Base-by-base conservation (phyloP, 2,888 invertebrate genomes). In the Seladonia tumulorum region DNA sequence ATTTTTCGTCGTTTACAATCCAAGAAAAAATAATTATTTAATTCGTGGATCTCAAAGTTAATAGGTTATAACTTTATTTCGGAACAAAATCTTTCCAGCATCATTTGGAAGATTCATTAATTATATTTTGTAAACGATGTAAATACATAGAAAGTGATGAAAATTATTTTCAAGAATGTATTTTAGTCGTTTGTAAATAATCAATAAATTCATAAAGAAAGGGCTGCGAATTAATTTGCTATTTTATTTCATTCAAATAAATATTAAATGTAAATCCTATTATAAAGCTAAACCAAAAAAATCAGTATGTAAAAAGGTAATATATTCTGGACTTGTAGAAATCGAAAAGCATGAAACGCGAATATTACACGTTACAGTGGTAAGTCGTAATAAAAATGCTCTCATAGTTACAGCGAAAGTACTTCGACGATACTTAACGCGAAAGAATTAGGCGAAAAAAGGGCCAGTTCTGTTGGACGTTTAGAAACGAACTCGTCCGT, bases 401-500 rank as follows among this genome's bases (percentile, higher is more conserved):
- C 22, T 18, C 22, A 25, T 4, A 12, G 4, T 14, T 60, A 12
- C 0, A 12, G 18, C 12, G 12, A 42, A 12, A 42, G 39, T n/a
- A 12, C n/a, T 70, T 70, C 0, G 1, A 5, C 5, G 22, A 70
- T 12, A 5, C n/a, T 45, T 47, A 29, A 12, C 5, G 16, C 29
- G 16, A n/a, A n/a, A n/a, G 35, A n/a, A 39, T 57, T 25, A 14
- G 18, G n/a, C 35, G 14, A 74, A 74, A 57, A 16, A 12, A 22
- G 39, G 39, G 35, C n/a, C 39, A 29, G 39, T 53, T 53, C 25
- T 14, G 22, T n/a, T 18, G 29, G 29, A 57, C n/a, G 22, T 76
- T 57, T 57, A 25, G 42, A 80, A 70, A 76, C 53, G 16, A 35
- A 71, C 25, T 18, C 60, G 49, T 39, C 35, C 35, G 8, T 72